Base-by-base conservation (phyloP, 2,888 invertebrate genomes). In the Pandemis cinnamomeana region DNA sequence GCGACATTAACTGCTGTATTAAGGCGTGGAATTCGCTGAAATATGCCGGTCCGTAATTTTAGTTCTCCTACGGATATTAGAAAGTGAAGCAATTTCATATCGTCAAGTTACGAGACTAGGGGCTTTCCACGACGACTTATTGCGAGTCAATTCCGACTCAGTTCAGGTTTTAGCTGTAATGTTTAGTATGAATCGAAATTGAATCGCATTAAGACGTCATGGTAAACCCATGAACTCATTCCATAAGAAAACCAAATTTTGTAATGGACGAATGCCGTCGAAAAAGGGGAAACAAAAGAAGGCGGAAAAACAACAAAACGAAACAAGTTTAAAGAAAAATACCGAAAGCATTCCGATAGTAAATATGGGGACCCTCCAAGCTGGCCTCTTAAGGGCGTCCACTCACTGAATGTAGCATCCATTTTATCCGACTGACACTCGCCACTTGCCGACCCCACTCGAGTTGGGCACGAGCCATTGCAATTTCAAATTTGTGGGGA, bases 401-500 rank as follows among this genome's bases (percentile, higher is more conserved):
- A 44, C 58, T 71, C 58, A 46, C 58, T 46, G 10, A 66, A 60
- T 66, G 20, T 48, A 42, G 36, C 58, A 64, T 36, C 41, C 71
- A 46, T 64, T 71, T 13, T 71, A 72, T 72, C 62, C 27, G 41
- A 46, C 27, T n/a, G 67, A 71, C 62, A 67, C 66, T 72, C 67
- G 53, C 55, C 55, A 46, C 20, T 70, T 42, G 51, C 15, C 58
- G 11, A 8, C 64, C 64, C 27, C 64, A 48, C 64, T 64, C 48
- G 20, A 48, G 27, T 27, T 13, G 48, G 58, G n/a, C 36, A 13
- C 64, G 46, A 48, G 44, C 15, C 62, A 63, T 55, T 41, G 53
- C 44, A 63, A 68, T 72, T 72, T 72, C 55, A 68, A 72, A 72
- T 72, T 72, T 55, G 67, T 44, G 67, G 67, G 48, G 46, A 15